phyloP scores from a whole-genome alignment of 2,888 invertebrate genomes.

The Agonopterix heracliana region DNA sequence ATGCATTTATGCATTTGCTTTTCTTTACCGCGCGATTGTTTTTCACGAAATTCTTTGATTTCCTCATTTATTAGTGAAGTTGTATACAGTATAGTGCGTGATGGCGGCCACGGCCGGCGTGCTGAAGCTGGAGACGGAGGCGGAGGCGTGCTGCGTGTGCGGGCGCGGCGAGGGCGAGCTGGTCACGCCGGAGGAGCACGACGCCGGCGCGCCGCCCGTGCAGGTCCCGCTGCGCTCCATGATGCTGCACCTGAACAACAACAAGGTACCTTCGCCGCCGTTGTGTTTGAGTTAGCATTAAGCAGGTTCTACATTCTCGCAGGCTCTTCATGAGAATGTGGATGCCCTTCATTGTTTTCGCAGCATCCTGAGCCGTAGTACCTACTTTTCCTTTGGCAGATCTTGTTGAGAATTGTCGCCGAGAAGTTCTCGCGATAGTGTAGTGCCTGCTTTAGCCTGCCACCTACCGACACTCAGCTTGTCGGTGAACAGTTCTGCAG shows the following conservation, averaged over 20 bases:
- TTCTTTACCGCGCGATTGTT: too few species aligned
- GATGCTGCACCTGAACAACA: constrained; percentile 58
- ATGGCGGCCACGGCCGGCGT: constrained; percentile 19
- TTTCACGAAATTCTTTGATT: too few species aligned
- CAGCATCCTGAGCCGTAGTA: too few species aligned
- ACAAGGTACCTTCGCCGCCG: constrained; percentile 38
- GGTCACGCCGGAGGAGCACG: constrained; percentile 55
- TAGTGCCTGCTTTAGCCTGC: neutral
- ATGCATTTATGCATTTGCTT: too few species aligned
- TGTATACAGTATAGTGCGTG: too few species aligned
- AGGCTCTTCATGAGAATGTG: too few species aligned
- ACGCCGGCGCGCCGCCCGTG: constrained; percentile 39
- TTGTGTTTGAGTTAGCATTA: neutral
- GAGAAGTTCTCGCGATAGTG: too few species aligned
- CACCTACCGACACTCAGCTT: neutral
- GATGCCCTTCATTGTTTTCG: too few species aligned
- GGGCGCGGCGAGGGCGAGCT: constrained; percentile 43
- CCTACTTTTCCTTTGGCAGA: too few species aligned
- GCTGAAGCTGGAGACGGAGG: constrained; percentile 47
- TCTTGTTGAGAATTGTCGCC: too few species aligned
- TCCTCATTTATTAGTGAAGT: too few species aligned
- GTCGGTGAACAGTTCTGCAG: neutral
- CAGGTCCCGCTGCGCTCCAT: constrained; percentile 52
- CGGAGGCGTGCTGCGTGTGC: constrained; percentile 54
- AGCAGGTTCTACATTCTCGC: too few species aligned